phyloP scores from a whole-genome alignment of 2,797 vertebrate genomes.

The Anas acuta region DNA sequence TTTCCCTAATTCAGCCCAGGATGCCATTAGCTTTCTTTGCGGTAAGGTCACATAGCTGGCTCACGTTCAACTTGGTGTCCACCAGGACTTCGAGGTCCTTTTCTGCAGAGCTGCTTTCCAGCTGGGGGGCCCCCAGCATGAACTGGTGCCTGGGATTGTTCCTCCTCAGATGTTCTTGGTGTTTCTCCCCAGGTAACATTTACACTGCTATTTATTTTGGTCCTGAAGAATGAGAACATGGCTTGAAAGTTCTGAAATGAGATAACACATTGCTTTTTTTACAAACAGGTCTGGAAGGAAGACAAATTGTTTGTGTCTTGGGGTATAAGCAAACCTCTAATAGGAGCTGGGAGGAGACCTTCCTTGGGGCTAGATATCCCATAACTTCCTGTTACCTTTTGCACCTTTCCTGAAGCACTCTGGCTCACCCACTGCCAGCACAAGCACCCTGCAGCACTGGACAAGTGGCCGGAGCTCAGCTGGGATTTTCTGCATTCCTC shows the following conservation, averaged over 20 bases:
- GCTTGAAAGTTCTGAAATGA: neutral
- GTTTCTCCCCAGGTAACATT: neutral
- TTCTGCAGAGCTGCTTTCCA: neutral
- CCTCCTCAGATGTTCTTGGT: neutral
- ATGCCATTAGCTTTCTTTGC: neutral
- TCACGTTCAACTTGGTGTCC: neutral
- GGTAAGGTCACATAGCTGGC: neutral
- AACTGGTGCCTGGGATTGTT: neutral
- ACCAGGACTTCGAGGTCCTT: neutral
- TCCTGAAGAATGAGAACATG: neutral
- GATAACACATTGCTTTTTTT: accelerated
- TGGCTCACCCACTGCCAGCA: neutral
- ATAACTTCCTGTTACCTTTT: neutral
- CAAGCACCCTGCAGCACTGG: neutral
- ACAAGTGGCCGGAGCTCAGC: neutral
- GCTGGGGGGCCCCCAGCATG: neutral
- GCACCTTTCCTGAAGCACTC: neutral
- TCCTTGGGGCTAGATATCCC: neutral
- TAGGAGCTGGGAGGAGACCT: slow-evolving; percentile 5
- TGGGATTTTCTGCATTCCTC: neutral
- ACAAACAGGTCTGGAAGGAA: neutral
- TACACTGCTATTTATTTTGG: neutral
- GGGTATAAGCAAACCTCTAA: neutral
- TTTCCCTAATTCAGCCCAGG: neutral
- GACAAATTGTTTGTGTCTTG: neutral